Evolutionary conservation across 1,140 invertebrate species (phyloP).

Genomic region (Galleria mellonella): DNA sequence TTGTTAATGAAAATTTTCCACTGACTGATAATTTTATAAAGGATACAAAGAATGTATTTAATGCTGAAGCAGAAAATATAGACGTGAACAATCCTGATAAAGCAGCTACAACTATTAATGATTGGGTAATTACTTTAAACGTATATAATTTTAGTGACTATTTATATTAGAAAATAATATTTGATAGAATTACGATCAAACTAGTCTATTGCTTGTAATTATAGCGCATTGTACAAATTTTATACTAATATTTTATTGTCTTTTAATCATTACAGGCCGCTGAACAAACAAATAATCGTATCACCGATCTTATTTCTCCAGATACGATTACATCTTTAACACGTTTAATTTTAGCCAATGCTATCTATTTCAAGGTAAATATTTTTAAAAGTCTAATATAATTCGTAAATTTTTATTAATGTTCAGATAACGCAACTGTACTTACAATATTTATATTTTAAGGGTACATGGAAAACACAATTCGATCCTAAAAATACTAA

Average conservation of each 20-base stretch:
- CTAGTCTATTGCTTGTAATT: too few relatives aligned
- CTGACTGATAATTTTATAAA: background rate
- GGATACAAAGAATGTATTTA: background rate
- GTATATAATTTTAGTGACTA: too few relatives aligned
- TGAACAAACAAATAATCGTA: conserved; percentile 3
- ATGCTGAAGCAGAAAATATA: conserved; percentile 1
- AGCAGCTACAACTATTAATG: conserved; percentile 1
- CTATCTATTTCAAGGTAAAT: conserved; percentile 12
- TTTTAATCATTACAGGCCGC: conserved; percentile 2
- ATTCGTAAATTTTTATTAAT: too few relatives aligned
- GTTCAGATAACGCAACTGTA: too few relatives aligned
- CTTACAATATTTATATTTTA: too few relatives aligned
- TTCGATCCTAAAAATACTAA: conserved; percentile 10
- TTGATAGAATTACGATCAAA: too few relatives aligned
- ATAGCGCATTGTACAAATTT: too few relatives aligned
- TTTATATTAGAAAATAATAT: too few relatives aligned
- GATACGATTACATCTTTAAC: conserved; percentile 3
- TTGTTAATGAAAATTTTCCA: background rate
- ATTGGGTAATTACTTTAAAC: conserved; percentile 3
- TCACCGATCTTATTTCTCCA: conserved; percentile 1
- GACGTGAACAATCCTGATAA: background rate
- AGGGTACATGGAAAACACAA: conserved; percentile 8
- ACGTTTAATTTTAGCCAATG: conserved; percentile 4
- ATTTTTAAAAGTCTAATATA: too few relatives aligned
- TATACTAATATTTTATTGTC: too few relatives aligned